Evolutionary conservation across 2,797 vertebrate genomes (phyloP).

Genomic region (Bufotes viridis): DNA sequence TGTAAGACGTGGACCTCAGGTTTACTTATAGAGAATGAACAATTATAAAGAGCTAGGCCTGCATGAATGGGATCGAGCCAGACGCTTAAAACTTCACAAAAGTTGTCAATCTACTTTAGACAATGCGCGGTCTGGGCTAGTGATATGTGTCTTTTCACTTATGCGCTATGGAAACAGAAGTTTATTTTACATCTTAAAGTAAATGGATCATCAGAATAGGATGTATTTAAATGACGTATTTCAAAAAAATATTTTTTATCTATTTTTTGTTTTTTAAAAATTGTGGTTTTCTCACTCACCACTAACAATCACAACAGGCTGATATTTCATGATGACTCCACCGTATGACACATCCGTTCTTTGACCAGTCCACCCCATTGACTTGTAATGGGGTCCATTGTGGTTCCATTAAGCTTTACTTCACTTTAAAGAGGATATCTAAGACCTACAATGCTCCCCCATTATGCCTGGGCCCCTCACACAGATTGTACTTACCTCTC

Average conservation of each 20-base stretch:
- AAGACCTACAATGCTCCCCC: too few species aligned
- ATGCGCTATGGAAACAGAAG: background rate
- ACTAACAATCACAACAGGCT: too few species aligned
- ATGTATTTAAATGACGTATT: background rate
- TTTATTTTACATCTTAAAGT: background rate
- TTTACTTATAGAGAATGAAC: constrained; percentile 22
- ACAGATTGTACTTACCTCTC: too few species aligned
- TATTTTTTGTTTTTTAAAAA: background rate
- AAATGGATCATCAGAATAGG: background rate
- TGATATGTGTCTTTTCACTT: background rate
- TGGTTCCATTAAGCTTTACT: too few species aligned
- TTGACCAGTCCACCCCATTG: too few species aligned
- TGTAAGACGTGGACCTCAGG: background rate
- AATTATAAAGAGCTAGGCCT: constrained; percentile 6
- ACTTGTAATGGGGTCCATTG: too few species aligned
- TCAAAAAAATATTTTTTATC: background rate
- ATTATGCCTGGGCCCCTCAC: too few species aligned
- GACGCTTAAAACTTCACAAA: constrained; percentile 3
- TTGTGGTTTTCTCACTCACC: too few species aligned
- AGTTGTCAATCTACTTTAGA: constrained; percentile 26
- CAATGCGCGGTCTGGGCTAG: background rate
- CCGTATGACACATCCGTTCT: too few species aligned
- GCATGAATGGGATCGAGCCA: background rate
- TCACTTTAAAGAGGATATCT: too few species aligned
- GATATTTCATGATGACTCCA: too few species aligned